Base-by-base conservation (phyloP, 1,140 invertebrate species). In the Ceratina calcarata region DNA sequence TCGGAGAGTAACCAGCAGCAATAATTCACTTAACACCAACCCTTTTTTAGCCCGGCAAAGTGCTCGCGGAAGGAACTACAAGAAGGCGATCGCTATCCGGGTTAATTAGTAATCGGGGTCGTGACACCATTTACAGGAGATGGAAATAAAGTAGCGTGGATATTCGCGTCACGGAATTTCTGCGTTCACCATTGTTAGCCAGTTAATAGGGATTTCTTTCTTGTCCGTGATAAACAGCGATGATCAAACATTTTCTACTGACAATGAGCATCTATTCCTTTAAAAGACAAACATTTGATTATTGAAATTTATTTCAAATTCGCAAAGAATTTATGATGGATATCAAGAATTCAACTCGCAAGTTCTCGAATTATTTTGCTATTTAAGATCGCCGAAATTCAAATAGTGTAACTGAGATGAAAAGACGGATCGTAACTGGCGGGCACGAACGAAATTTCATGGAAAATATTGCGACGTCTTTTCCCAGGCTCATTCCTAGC, bases 91-190 rank as follows among this genome's bases (percentile, higher is more conserved):
- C 32, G 71, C 62, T 45, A 75, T 61, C 57, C 64, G 45, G 64
- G 72, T 80, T 80, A 74, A 80, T 74, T 75, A 76, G 37, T 27
- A 62, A 67, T 75, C 64, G 57, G 57, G 72, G 58, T 61, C 65
- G 27, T 55, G 51, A 53, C 65, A 24, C 68, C 72, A 64, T 68
- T 80, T 18, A 22, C 45, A 61, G 7, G 3, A 55, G 55, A 15
- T 51, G 27, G 45, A 13, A 78, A 70, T 71, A 62, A 53, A 62
- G 27, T 37, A 32, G 22, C 32, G 24, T 24, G 37, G 18, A 77
- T 62, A 70, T 37, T 22, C 55, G 22, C 20, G 65, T 61, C 74
- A 70, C 58, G 66, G 45, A 70, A 70, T 62, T 32, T 53, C 55
- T 18, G 8, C 61, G 57, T 70, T 55, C 12, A 18, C 49, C 12